Evolutionary conservation across 2,888 invertebrate species (phyloP).

Genomic region (Theristus sp.): DNA sequence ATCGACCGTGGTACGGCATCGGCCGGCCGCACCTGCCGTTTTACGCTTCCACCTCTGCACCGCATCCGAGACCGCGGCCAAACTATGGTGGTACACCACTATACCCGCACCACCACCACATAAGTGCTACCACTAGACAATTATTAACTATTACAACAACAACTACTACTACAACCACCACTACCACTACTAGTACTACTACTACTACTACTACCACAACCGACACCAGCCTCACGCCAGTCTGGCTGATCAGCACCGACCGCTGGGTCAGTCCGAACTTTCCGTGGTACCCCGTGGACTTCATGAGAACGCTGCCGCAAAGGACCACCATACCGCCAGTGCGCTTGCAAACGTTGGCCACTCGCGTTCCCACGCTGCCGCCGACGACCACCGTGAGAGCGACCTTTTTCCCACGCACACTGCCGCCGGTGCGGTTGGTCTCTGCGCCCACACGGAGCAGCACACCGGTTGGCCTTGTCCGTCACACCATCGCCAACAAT

Average conservation of each 20-base stretch:
- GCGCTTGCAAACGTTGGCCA: background rate
- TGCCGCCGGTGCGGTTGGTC: too few relatives aligned
- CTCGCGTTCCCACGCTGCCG: background rate
- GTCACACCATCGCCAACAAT: too few relatives aligned
- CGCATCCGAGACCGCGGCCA: too few relatives aligned
- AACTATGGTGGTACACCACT: too few relatives aligned
- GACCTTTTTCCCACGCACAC: background rate
- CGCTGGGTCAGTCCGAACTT: background rate
- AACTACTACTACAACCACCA: background rate
- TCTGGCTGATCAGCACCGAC: background rate
- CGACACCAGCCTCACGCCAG: too few relatives aligned
- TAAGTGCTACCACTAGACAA: too few relatives aligned
- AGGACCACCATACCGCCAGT: background rate
- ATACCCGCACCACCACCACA: too few relatives aligned
- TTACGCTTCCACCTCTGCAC: background rate
- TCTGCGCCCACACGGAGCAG: too few relatives aligned
- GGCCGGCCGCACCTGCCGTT: background rate
- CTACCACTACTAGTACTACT: too few relatives aligned
- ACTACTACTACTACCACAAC: background rate
- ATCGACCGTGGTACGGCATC: background rate
- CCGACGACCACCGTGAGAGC: background rate
- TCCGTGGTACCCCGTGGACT: background rate
- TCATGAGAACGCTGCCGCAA: background rate
- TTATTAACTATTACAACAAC: too few relatives aligned
- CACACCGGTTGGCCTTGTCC: too few relatives aligned